phyloP scores from a whole-genome alignment of 1,140 invertebrate genomes.

The Lutraria rhynchaena region DNA sequence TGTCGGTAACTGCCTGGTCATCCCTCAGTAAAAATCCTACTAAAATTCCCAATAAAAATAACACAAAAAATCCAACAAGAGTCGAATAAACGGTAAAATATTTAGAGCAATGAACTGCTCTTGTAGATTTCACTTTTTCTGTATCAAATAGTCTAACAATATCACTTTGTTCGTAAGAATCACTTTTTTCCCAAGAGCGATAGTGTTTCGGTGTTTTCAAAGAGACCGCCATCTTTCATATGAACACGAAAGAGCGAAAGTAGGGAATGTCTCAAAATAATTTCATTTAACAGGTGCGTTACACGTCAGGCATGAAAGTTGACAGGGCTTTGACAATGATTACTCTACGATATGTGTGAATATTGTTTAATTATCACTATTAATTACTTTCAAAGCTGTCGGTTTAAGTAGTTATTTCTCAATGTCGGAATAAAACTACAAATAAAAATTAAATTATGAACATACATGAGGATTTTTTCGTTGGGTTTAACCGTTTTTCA shows the following conservation, averaged over 20 bases:
- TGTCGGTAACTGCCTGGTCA: constrained; percentile 2
- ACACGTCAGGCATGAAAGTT: too few relatives aligned
- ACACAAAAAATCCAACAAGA: constrained; percentile 24
- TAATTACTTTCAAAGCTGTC: too few relatives aligned
- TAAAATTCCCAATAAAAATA: constrained; percentile 38
- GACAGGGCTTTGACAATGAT: not conserved
- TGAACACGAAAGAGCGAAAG: constrained; percentile 5
- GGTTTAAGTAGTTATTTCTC: too few relatives aligned
- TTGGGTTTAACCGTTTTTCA: too few relatives aligned
- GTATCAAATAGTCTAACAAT: constrained; percentile 20
- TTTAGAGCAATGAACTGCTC: constrained; percentile 31
- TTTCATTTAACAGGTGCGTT: too few relatives aligned
- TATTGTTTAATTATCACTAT: too few relatives aligned
- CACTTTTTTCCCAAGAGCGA: constrained; percentile 36
- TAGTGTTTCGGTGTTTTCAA: constrained; percentile 35
- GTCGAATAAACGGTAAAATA: constrained; percentile 29
- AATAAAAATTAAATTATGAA: too few relatives aligned
- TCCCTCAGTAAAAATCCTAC: constrained; percentile 42
- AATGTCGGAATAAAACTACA: too few relatives aligned
- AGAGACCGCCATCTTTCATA: constrained; percentile 42
- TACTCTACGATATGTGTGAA: not conserved
- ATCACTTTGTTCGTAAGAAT: constrained; percentile 31
- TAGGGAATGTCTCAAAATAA: constrained; percentile 22
- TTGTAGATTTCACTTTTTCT: constrained; percentile 24
- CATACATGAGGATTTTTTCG: too few relatives aligned